Percentiles rank a stretch among this genome's conserved stretches.
phyloP scores from a whole-genome alignment of 1,140 invertebrate species.

The Microplitis demolitor region DNA sequence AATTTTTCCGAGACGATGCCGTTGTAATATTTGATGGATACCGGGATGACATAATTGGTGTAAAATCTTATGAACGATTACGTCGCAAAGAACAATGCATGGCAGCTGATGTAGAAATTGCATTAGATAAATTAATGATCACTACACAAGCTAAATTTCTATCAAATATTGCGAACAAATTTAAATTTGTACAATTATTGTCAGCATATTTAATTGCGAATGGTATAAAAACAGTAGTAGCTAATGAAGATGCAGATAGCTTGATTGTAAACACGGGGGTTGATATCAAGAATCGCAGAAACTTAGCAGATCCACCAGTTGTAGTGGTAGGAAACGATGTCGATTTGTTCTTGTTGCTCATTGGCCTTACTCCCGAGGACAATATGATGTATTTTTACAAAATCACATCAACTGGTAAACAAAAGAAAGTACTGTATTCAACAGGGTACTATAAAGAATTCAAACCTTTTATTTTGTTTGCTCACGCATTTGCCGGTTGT shows the following conservation, averaged over 20 bases:
- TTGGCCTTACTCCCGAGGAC: too few species aligned
- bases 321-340: slow-evolving; percentile 2
- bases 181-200: slow-evolving; percentile 20
- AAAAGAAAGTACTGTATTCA: slow-evolving; percentile 7
- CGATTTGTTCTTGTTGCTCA: background rate
- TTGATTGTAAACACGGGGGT: slow-evolving; percentile 17
- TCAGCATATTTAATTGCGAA: slow-evolving; percentile 5
- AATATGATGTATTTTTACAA: background rate
- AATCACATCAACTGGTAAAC: slow-evolving; percentile 8
- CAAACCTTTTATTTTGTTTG: slow-evolving; percentile 16
- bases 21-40: slow-evolving; percentile 23
- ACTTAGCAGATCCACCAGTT: background rate
- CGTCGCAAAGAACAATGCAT: background rate
- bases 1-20: slow-evolving; percentile 5
- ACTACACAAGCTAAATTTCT: slow-evolving; percentile 9
- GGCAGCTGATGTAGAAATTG: slow-evolving; percentile 20
- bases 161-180: slow-evolving; percentile 13
- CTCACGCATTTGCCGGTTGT: slow-evolving; percentile 14
- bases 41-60: slow-evolving; percentile 8
- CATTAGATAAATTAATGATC: slow-evolving; percentile 2
- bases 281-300: background rate
- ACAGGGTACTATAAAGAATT: background rate
- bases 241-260: slow-evolving; percentile 10
- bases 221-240: background rate
- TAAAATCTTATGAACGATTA: slow-evolving; percentile 21